phyloP scores from a whole-genome alignment of 1,140 invertebrate genomes.

The Philaenus spumarius region DNA sequence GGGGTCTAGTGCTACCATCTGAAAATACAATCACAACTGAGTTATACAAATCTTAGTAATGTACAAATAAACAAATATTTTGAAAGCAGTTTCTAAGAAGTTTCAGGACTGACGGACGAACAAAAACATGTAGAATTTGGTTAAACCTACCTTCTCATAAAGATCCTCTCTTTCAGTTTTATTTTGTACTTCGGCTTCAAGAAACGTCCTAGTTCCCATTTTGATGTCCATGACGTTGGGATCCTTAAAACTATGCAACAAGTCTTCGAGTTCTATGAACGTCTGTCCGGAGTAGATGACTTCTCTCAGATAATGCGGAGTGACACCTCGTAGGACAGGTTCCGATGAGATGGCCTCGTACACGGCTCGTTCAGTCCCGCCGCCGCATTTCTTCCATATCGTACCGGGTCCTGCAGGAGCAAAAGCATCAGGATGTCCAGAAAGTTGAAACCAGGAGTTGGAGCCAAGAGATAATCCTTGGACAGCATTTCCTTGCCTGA shows the following conservation, averaged over 20 bases:
- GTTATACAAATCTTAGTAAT: too few species aligned
- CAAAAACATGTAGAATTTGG: constrained; percentile 2
- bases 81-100: background rate
- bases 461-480: background rate
- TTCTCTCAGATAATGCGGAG: constrained; percentile 82
- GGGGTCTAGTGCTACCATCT: constrained; percentile 90
- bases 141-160: constrained; percentile 58
- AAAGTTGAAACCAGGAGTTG: constrained; percentile 77
- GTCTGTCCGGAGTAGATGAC: constrained; percentile 78
- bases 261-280: constrained; percentile 86
- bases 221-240: constrained; percentile 91
- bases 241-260: constrained; percentile 76
- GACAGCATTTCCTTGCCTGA: constrained; percentile 38
- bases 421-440: constrained; percentile 87
- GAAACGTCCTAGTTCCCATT: constrained; percentile 86
- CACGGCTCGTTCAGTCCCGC: constrained; percentile 63
- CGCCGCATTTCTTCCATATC: constrained; percentile 36
- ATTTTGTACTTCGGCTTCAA: constrained; percentile 90
- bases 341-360: constrained; percentile 78
- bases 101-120: background rate
- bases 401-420: constrained; percentile 83
- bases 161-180: constrained; percentile 66
- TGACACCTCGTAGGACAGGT: constrained; percentile 61
- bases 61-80: constrained; percentile 2
- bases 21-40: too few species aligned